Base-by-base conservation (phyloP, 2,797 vertebrate genomes). In the Tragopan temminckii region DNA sequence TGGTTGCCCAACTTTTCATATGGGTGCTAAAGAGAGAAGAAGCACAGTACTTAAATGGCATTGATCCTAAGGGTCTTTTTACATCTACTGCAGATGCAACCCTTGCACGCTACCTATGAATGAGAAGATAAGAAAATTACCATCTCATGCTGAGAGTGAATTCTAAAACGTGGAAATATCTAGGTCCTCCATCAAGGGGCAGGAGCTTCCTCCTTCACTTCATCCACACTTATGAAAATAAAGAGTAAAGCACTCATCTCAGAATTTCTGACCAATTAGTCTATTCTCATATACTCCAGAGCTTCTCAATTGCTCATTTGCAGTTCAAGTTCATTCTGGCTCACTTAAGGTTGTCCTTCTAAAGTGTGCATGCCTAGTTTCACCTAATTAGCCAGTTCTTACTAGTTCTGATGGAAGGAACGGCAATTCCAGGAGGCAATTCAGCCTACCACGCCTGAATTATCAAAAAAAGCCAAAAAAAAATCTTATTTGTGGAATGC, bases 291-390 rank as follows among this genome's bases (percentile, higher is more conserved):
- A 27, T 8, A 36, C 23, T 38, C 31, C 1, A 1, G 40, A 57
- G 14, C 5, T 55, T 90, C 68, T 58, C 57, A 53, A 42, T 66
- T 17, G 8, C 21, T 61, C 45, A 12, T 50, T 7, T 64, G 10
- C 13, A 63, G 48, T n/a, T 78, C 58, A n/a, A 27, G 45, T 15
- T 46, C 35, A 46, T 86, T 46, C 18, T n/a, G 25, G 9, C 48
- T 79, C 62, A 20, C 24, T 0, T 1, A 59, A 61, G 0, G 40
- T 1, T n/a, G 77, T 2, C 25, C 40, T 64, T 25, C 7, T 31
- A 21, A 88, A 79, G n/a, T 13, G 7, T 2, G 35, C 3, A 23
- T 27, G 3, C 27, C 24, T 88, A 31, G 24, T 14, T 38, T 55
- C 12, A 50, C 8, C 18, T n/a, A 3, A 40, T 68, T 24, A 74